phyloP scores from a whole-genome alignment of 2,888 invertebrate species.

The Steinernema scapterisci region DNA sequence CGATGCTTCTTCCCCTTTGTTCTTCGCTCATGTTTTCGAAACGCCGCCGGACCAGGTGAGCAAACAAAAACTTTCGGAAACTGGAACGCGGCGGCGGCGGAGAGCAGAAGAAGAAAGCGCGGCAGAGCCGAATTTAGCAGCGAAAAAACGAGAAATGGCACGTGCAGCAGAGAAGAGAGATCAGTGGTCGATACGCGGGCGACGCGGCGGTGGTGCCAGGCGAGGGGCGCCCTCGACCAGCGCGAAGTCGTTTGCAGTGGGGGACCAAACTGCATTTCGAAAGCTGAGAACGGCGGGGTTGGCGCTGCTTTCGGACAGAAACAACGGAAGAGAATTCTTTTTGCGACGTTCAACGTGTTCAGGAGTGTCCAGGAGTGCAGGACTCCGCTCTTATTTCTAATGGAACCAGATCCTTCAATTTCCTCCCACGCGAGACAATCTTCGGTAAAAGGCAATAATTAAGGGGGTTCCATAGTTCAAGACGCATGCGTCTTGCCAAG shows the following conservation, averaged over 20 bases:
- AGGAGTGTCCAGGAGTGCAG: no score
- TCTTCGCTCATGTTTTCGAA: neutral
- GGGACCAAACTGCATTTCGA: neutral
- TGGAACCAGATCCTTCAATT: no score
- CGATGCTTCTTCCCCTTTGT: neutral
- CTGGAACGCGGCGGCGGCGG: neutral
- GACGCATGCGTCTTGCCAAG: no score
- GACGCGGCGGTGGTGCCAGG: conserved; percentile 14
- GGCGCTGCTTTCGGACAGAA: no score
- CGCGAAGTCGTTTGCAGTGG: conserved; percentile 13
- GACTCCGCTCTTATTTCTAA: no score
- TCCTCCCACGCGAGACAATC: no score
- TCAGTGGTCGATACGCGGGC: conserved; percentile 20
- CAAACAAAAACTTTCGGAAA: neutral
- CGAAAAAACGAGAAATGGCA: conserved; percentile 6
- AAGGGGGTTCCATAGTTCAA: no score
- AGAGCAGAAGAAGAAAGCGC: neutral
- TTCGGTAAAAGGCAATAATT: no score
- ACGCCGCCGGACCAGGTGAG: no score
- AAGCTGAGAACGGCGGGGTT: neutral
- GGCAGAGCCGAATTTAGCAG: neutral
- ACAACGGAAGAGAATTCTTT: no score
- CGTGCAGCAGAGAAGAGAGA: conserved; percentile 17
- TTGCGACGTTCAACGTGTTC: no score
- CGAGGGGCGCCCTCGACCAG: neutral